These are phyloP conservation scores for Athalia circularis DNA, from an alignment of 2,888 invertebrate genomes.

Conservation along the genomic window DNA sequence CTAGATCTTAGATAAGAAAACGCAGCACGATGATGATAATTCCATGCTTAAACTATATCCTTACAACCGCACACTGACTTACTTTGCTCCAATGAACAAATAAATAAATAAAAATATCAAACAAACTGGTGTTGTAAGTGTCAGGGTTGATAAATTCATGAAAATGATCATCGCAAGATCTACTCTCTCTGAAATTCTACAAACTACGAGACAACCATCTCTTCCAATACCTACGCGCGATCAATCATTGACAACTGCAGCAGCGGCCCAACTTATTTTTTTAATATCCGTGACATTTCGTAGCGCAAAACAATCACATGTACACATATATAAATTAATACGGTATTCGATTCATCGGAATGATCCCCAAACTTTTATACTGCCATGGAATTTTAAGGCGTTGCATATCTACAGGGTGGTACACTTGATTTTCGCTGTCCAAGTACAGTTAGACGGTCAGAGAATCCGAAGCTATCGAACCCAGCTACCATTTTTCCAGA, in stretches of 20 bases:
- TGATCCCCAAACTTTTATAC: not conserved
- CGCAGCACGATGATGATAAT: not conserved
- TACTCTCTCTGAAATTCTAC: not conserved
- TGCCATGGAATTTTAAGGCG: not conserved
- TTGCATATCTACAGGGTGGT: not conserved
- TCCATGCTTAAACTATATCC: not conserved
- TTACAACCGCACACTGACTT: not conserved
- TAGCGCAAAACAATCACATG: not conserved
- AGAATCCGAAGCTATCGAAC: too few relatives aligned
- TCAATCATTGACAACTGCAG: constrained; percentile 35
- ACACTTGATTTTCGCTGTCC: too few relatives aligned
- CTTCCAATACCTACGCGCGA: not conserved
- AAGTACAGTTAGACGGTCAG: too few relatives aligned
- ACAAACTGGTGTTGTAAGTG: constrained; percentile 11
- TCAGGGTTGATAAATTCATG: constrained; percentile 34
- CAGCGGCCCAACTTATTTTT: too few relatives aligned
- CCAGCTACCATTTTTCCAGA: too few relatives aligned
- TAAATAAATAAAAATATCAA: constrained; percentile 8
- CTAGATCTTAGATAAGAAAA: constrained; percentile 27
- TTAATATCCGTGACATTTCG: constrained; percentile 4
- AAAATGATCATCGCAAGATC: constrained; percentile 11
- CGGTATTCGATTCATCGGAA: constrained; percentile 25
- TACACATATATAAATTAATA: not conserved
- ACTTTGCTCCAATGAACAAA: not conserved
- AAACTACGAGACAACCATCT: constrained; percentile 4